phyloP scores from a whole-genome alignment of 2,888 invertebrate species.

The Automeris io region DNA sequence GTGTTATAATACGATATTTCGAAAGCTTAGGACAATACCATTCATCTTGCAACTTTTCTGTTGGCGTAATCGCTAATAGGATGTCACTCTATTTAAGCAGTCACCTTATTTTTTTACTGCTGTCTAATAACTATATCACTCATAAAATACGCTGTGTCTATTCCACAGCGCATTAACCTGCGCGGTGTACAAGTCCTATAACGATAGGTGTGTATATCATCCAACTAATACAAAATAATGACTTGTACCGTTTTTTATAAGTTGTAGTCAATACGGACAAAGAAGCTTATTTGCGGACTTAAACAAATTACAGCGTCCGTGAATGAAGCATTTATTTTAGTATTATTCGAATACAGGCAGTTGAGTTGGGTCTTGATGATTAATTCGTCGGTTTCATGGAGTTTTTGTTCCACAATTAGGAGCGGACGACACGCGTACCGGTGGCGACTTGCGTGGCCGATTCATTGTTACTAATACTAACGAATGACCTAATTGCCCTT shows the following conservation, averaged over 20 bases:
- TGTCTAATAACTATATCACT: no score
- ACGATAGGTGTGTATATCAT: no score
- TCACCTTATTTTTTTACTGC: no score
- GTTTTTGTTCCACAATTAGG: constrained; percentile 70
- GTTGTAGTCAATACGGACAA: not conserved
- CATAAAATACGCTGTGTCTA: no score
- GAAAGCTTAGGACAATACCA: no score
- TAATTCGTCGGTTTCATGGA: constrained; percentile 65
- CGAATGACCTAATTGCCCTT: constrained; percentile 45
- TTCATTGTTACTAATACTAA: constrained; percentile 50
- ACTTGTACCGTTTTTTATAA: no score
- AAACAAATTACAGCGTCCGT: constrained; percentile 12
- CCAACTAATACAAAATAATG: not conserved
- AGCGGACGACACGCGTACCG: constrained; percentile 38
- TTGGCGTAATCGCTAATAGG: no score
- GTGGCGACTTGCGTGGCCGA: constrained; percentile 52
- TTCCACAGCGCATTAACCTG: no score
- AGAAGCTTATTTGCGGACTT: not conserved
- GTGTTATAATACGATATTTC: no score
- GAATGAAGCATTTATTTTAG: constrained; percentile 44
- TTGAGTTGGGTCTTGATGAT: constrained; percentile 50
- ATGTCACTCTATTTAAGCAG: no score
- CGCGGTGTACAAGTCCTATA: no score
- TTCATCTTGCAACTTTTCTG: no score
- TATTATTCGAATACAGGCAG: constrained; percentile 46